Conservation (phyloP, 2,888 invertebrate species). For the Melanchra persicariae region DNA sequence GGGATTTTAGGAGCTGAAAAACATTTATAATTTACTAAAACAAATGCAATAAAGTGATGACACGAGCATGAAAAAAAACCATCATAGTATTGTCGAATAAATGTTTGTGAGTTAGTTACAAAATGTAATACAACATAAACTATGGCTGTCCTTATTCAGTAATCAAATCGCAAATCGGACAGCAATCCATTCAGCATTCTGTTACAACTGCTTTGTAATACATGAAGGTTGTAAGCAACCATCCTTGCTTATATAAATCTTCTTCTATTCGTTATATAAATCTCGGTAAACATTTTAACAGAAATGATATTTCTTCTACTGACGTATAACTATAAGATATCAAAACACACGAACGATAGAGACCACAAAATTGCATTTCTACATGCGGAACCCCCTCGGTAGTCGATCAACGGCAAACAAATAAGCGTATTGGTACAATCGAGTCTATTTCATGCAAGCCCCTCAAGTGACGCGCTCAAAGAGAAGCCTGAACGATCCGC, state of each 20-base stretch:
- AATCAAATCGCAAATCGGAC: too few species aligned
- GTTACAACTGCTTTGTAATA: not conserved
- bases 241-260: not conserved
- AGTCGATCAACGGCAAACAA: conserved; percentile 87
- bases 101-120: too few species aligned
- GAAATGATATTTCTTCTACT: conserved; percentile 2
- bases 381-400: conserved; percentile 60
- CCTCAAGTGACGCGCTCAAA: conserved; percentile 83
- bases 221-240: not conserved
- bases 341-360: conserved; percentile 51
- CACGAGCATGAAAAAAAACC: too few species aligned
- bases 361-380: conserved; percentile 70
- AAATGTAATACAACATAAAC: too few species aligned
- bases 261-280: not conserved
- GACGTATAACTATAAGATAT: conserved; percentile 17
- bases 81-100: too few species aligned
- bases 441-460: conserved; percentile 82
- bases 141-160: too few species aligned
- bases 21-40: conserved; percentile 30
- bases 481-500: conserved; percentile 78
- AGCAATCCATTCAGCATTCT: too few species aligned
- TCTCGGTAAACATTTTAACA: not conserved
- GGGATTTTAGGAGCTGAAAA: conserved; percentile 18
- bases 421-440: conserved; percentile 86
- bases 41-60: not conserved